Conservation (phyloP, 1,140 invertebrate genomes). For the Neodiprion virginianus region DNA sequence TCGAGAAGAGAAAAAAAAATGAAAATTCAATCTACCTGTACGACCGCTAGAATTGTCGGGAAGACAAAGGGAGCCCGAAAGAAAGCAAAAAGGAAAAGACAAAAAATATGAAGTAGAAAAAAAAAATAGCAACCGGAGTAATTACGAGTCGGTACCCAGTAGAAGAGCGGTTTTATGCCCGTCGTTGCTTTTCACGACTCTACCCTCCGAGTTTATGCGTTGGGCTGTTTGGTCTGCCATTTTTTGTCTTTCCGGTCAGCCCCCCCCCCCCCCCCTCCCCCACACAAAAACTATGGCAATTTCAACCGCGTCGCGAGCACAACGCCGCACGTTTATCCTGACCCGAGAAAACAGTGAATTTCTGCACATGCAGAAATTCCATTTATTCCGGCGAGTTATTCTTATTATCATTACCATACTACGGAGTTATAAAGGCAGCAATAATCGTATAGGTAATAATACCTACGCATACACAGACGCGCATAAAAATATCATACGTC, state of each 20-base stretch:
- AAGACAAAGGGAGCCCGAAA: not conserved
- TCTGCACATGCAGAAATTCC: not conserved
- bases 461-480: no score
- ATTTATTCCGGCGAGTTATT: not conserved
- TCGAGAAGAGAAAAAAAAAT: no score
- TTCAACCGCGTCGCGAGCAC: not conserved
- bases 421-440: no score
- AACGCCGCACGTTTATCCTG: no score
- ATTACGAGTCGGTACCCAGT: not conserved
- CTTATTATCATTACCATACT: not conserved
- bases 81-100: not conserved
- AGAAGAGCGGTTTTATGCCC: constrained; percentile 3
- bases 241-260: not conserved
- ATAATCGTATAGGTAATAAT: no score
- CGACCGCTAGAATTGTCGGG: no score
- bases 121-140: not conserved
- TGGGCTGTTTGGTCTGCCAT: not conserved
- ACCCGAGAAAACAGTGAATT: not conserved
- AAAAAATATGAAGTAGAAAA: not conserved
- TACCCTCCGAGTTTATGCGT: constrained; percentile 2
- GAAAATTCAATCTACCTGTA: no score
- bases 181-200: constrained; percentile 6
- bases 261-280: not conserved
- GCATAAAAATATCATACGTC: no score
- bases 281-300: not conserved